Evolutionary conservation across 2,888 invertebrate species (phyloP), one percentile per base, ranked within the genome.

Genomic region (Limenitis camilla): DNA sequence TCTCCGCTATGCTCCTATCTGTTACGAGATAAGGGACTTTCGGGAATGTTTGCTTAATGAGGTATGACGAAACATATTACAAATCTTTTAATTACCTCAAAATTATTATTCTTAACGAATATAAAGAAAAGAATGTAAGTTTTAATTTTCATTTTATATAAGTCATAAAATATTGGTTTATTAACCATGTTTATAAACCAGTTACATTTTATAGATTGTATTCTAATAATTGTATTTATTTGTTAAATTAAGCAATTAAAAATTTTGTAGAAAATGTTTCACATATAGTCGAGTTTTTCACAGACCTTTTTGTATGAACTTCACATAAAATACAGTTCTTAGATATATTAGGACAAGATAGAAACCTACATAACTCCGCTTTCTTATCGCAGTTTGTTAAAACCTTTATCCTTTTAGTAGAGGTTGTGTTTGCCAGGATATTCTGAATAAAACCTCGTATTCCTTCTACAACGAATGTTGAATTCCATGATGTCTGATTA

Each of bases 11-110:
- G 69, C 64, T 67, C 73, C 74, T 85, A 86, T 86, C 85, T 79
- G 60, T 44, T 50, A 42, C 8, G 63, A 81, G 87, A 86, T 87
- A 86, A 85, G 71, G 61, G 60, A 56, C 60, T 60, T 66, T 69
- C 69, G 78, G 81, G 79, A 86, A 87, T 86, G 83, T 87, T 86
- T 84, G 76, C 76, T 62, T 86, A 82, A 84, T 80, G 83, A 78
- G 76, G 63, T 64, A 74, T 67, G 70, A 73, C 75, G 71, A 71
- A 74, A 73, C 66, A 62, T 64, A 66, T 62, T 65, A 64, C 63
- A 66, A 71, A 66, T 58, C 69, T 69, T 76, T 72, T 73, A 71
- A 77, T 74, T 72, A 74, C 65, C 65, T 61, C 52, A 55, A 56
- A 60, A 58, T 61, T 55, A 58, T 46, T 60, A 45, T 49, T 32